Evolutionary conservation across 2,888 invertebrate species (phyloP).

Genomic region (Siphonodentalium dalli): DNA sequence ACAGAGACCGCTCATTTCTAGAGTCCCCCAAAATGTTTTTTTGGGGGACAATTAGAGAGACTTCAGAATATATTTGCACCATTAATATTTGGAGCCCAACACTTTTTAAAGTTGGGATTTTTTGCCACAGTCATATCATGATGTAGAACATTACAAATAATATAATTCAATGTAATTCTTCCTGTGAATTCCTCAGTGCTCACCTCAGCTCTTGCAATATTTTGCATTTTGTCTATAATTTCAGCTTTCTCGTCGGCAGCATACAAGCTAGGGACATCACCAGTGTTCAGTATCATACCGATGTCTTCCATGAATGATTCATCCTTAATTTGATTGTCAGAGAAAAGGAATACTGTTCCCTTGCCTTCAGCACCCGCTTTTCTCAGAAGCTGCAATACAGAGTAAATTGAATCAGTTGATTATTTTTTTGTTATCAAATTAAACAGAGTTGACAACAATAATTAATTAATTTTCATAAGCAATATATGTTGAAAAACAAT

Average conservation of each 20-base stretch:
- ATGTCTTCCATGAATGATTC: constrained; percentile 67
- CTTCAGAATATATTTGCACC: too few relatives aligned
- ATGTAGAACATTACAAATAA: neutral
- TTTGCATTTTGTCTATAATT: constrained; percentile 66
- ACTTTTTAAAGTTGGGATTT: too few relatives aligned
- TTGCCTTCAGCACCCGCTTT: constrained; percentile 64
- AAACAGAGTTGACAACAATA: too few relatives aligned
- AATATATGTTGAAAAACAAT: too few relatives aligned
- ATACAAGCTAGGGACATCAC: constrained; percentile 66
- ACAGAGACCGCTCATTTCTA: too few relatives aligned
- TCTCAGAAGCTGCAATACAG: constrained; percentile 52
- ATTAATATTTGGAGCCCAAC: neutral
- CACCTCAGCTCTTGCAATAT: constrained; percentile 62
- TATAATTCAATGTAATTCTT: neutral
- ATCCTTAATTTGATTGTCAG: constrained; percentile 66
- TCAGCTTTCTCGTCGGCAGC: constrained; percentile 66
- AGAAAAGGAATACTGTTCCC: constrained; percentile 64
- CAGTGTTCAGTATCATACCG: constrained; percentile 66
- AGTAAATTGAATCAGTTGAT: neutral
- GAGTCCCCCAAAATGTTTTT: too few relatives aligned
- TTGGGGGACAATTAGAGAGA: too few relatives aligned
- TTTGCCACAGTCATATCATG: too few relatives aligned
- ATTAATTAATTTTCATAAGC: too few relatives aligned
- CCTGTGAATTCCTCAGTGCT: constrained; percentile 1
- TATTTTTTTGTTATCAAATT: too few relatives aligned